Base-by-base conservation (phyloP, 2,888 invertebrate species). In the Xanthia togata region DNA sequence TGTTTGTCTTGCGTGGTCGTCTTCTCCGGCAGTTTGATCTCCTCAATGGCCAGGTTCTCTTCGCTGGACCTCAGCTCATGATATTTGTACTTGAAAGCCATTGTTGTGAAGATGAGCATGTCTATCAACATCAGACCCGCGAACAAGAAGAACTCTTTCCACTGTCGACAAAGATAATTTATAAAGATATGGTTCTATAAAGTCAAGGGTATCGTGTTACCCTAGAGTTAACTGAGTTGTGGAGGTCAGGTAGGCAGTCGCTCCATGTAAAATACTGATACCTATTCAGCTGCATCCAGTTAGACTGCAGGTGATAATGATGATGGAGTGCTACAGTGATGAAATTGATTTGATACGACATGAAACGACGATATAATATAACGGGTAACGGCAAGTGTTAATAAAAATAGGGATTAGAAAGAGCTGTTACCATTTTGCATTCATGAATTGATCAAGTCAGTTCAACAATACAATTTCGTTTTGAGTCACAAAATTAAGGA, bases 101-200 rank as follows among this genome's bases (percentile, higher is more conserved):
- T 97, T 9, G 97, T 92, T 41, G 98, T 97, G 92, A 99, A 99
- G 53, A 99, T 95, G 0, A 98, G 79, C 97, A 99, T 98, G 87
- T 98, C 99, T 1, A 97, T 92, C 53, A 98, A 91, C 99, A 99
- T 99, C 57, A 99, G 95, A 0, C 97, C 98, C 70, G 99, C 98
- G 93, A 99, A 99, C 64, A 99, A 95, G 94, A 98, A 98, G 94
- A 99, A 99, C 93, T 99, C 99, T 82, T 97, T 97, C 79, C 98
- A 98, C 98, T 99, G 97, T 23, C 97, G 97, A 87, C 70, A 85
- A 76, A 70, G 1, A 57, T 35, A 26, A 26, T 44, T 41, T 8
- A 35, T n/a, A n/a, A 41, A n/a, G 8, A 53, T n/a, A 1, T 0
- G 3, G 23, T n/a, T 17, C 17, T 11, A 53, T 17, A 55, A 11